Percentiles rank a stretch among this genome's conserved stretches.
phyloP scores from a whole-genome alignment of 2,888 invertebrate genomes.

The Caenorhabditis macrosperma region DNA sequence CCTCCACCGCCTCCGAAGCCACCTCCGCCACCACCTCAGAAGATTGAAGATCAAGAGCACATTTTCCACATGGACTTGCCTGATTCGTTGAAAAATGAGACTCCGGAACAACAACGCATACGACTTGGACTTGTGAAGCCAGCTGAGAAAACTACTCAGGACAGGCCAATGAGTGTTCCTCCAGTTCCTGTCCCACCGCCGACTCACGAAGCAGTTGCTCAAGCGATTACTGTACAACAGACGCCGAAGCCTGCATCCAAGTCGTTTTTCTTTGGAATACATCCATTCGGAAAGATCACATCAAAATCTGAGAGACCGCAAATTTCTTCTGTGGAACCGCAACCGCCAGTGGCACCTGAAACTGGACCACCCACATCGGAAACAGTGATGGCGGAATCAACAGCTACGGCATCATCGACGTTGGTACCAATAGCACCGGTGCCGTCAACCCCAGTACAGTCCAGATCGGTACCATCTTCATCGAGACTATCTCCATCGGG shows the following conservation, averaged over 20 bases:
- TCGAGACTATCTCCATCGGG: too few species aligned
- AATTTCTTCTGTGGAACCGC: not conserved
- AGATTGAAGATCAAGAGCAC: not conserved
- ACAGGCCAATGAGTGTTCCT: not conserved
- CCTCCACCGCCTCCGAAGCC: not conserved
- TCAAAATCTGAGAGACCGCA: not conserved
- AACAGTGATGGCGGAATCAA: too few species aligned
- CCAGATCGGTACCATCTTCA: too few species aligned
- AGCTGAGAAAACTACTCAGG: not conserved
- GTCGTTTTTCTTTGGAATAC: not conserved
- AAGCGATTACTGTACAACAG: not conserved
- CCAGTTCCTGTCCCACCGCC: not conserved
- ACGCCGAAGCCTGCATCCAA: not conserved
- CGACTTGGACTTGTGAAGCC: not conserved
- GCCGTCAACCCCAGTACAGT: too few species aligned
- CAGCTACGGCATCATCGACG: too few species aligned
- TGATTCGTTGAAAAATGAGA: not conserved
- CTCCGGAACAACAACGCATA: not conserved
- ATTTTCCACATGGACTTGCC: not conserved
- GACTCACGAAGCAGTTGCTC: not conserved
- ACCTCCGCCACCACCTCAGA: not conserved
- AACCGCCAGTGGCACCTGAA: not conserved
- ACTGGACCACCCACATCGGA: not conserved
- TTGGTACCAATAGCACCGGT: too few species aligned
- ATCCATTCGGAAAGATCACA: constrained; percentile 19